These are phyloP conservation scores for Anguilla obscura DNA, from an alignment of 2,797 vertebrate species.

Conservation along the genomic window DNA sequence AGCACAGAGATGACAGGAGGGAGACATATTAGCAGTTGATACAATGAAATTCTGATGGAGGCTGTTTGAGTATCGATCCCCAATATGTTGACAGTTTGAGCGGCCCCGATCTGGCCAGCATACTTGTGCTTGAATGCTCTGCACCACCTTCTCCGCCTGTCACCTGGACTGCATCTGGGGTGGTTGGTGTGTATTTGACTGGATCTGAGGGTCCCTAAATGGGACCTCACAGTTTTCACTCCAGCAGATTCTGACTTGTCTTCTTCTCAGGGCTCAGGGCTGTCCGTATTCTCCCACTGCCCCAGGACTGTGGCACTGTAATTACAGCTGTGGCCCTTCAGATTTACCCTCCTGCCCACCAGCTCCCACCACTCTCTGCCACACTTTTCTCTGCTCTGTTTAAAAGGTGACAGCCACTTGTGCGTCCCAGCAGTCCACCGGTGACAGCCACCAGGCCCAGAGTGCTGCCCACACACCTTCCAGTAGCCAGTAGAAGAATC, in stretches of 20 bases:
- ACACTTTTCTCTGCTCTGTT: slow-evolving; percentile 22
- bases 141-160: background rate
- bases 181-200: background rate
- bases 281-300: slow-evolving; percentile 36
- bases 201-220: slow-evolving; percentile 1
- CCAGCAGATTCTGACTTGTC: slow-evolving; percentile 40
- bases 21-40: slow-evolving; percentile 29
- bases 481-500: slow-evolving; percentile 30
- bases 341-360: background rate
- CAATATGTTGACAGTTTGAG: slow-evolving; percentile 30
- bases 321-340: slow-evolving; percentile 17
- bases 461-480: slow-evolving; percentile 21
- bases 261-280: slow-evolving; percentile 44
- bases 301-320: slow-evolving; percentile 13
- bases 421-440: slow-evolving; percentile 28
- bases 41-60: slow-evolving; percentile 25
- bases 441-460: slow-evolving; percentile 32
- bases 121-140: slow-evolving; percentile 18
- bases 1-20: slow-evolving; percentile 20
- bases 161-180: background rate
- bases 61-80: slow-evolving; percentile 31
- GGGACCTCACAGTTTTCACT: slow-evolving; percentile 31
- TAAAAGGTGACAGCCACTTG: slow-evolving; percentile 29
- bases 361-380: background rate
- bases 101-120: background rate